Base-by-base conservation (phyloP, 1,140 invertebrate species). In the Halesus radiatus region DNA sequence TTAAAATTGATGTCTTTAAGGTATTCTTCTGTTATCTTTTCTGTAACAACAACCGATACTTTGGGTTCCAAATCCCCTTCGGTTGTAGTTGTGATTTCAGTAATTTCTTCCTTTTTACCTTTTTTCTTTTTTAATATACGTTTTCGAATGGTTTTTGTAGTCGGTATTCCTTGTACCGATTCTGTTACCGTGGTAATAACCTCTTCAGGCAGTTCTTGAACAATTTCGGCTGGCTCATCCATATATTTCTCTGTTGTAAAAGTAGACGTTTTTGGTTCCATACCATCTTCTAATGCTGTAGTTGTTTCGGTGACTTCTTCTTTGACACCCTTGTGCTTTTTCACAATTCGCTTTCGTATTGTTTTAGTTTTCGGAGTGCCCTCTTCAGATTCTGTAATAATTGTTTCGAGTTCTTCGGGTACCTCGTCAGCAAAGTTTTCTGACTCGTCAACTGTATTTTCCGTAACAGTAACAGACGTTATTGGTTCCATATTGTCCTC, bases 401-500 rank as follows among this genome's bases (percentile, higher is more conserved):
- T 79, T 1, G 75, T 82, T 6, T 72, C 64, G n/a, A 80, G 76
- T 8, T 79, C 78, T 77, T 84, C 60, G 4, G 60, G 60, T 1
- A 29, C 3, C 23, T 64, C 60, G 3, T 64, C 7, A 1, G 8
- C 3, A 13, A 45, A 8, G 20, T 1, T 23, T 16, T 23, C 23
- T 16, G 60, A 4, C 72, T 80, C 77, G 74, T 84, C 75, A 58
- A 76, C 26, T 53, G 78, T 70, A 16, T 84, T 76, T 58, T 81
- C 84, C 58, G 74, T 83, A 26, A 84, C 82, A 3, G 60, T 66
- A 32, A 85, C 83, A 6, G 83, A 81, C n/a, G 84, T 80, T 68
- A 86, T 75, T 15, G 85, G 84, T 73, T 81, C 72, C 60, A 84
- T 76, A 7, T 82, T 79, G 23, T 84, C 82, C 26, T 83, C 75